phyloP scores from a whole-genome alignment of 2,888 invertebrate genomes.

The Cosmia pyralina region DNA sequence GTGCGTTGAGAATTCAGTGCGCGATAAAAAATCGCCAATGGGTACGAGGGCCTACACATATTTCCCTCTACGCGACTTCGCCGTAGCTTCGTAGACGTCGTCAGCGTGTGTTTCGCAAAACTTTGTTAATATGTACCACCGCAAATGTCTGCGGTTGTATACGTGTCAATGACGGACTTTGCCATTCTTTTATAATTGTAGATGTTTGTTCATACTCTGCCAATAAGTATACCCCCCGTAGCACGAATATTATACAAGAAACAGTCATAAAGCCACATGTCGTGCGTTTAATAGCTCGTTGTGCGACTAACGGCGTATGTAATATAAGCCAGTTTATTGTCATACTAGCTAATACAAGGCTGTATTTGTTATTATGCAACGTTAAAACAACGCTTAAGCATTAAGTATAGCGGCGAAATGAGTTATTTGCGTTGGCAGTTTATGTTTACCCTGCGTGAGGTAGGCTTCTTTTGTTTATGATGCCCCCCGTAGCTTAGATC shows the following conservation, averaged over 20 bases:
- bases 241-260: conserved; percentile 46
- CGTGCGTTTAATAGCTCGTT: conserved; percentile 64
- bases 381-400: conserved; percentile 52
- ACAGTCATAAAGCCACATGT: conserved; percentile 64
- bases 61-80: conserved; percentile 11
- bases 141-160: not conserved
- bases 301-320: conserved; percentile 40
- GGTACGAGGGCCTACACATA: not conserved
- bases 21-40: not conserved
- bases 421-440: conserved; percentile 22
- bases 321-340: conserved; percentile 55
- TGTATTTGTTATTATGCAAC: conserved; percentile 54
- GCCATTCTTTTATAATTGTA: conserved; percentile 42
- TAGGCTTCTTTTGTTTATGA: conserved; percentile 33
- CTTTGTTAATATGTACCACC: conserved; percentile 22
- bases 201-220: conserved; percentile 31
- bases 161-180: conserved; percentile 33
- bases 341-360: conserved; percentile 52
- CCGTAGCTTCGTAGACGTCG: conserved; percentile 8
- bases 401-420: conserved; percentile 40
- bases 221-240: conserved; percentile 30
- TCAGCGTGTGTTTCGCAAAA: conserved; percentile 26
- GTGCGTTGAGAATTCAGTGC: not conserved
- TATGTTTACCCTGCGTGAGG: conserved; percentile 20
- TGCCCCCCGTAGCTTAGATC: not conserved